Evolutionary conservation across 2,888 invertebrate species (phyloP), one percentile per base, ranked within the genome.

Genomic region (Diplolepis rosae): DNA sequence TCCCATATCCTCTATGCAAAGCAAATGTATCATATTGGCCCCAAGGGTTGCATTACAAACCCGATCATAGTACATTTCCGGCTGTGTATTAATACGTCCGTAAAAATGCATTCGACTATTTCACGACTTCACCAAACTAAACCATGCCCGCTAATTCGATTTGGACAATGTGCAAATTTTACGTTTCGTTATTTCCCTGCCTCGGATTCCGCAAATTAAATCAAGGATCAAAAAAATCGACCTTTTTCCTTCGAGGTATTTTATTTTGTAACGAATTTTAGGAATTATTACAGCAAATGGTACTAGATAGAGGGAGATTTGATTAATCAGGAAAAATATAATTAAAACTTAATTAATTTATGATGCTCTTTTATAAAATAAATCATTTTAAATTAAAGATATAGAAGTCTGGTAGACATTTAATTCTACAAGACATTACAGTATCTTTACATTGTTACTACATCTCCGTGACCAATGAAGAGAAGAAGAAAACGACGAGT

Each of bases 21-120:
- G 82, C 85, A 84, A 87, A 87, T 86, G 85, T 85, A 86, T 87
- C 85, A 84, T 86, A 83, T 82, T 76, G 80, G 81, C 85, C 87
- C 87, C 87, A 66, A 85, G 86, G 87, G 87, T 72, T 85, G 85
- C 86, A 87, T 87, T 87, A 85, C 84, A 83, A 82, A 80, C 82
- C 84, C 85, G 86, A 86, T 86, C 85, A 84, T 85, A 83, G 83
- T 83, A 82, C 78, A 82, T 84, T 84, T 84, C 82, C 83, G 81
- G 68, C 77, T 79, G 78, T 77, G 79, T 86, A 86, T 86, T 87
- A 86, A 85, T 87, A 82, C 82, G 77, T 68, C 79, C 75, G 80
- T 76, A 85, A 86, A 86, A 86, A 85, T 84, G 82, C 81, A 77
- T 77, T 77, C 77, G 67, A 42, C 73, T 61, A 61, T 61, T 61